Percentiles rank a stretch among this genome's conserved stretches.
These are phyloP conservation scores for Psix sp. DNA, from an alignment of 1,140 invertebrate genomes.

Conservation along the genomic window DNA sequence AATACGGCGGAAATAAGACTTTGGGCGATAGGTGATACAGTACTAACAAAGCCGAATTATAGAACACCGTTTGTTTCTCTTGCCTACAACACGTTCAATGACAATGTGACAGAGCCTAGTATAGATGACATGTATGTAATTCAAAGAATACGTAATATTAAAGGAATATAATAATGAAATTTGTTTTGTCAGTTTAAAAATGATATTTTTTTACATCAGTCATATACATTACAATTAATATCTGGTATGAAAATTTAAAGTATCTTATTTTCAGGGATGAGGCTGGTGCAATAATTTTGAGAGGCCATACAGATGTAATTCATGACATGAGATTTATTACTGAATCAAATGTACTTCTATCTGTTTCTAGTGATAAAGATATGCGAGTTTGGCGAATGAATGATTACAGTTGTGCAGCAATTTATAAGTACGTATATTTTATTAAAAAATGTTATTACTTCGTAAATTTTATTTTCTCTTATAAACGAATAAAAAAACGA, in stretches of 20 bases:
- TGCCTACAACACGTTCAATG: conserved; percentile 63
- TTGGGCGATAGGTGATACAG: conserved; percentile 81
- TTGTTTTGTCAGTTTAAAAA: no score
- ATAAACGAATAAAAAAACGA: conserved; percentile 45
- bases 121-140: conserved; percentile 61
- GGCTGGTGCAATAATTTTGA: conserved; percentile 79
- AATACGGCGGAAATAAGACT: conserved; percentile 80
- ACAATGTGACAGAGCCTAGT: conserved; percentile 54
- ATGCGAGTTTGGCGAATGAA: conserved; percentile 84
- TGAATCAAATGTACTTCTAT: conserved; percentile 81
- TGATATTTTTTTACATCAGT: no score
- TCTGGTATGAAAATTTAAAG: neutral
- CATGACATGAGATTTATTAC: conserved; percentile 83
- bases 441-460: neutral
- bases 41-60: conserved; percentile 71
- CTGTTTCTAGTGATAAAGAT: conserved; percentile 86
- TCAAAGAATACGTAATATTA: no score
- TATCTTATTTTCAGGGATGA: conserved; percentile 68
- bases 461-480: neutral
- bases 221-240: no score
- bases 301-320: conserved; percentile 85
- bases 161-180: no score
- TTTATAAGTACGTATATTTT: conserved; percentile 80
- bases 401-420: conserved; percentile 82
- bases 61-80: conserved; percentile 62